Conservation (phyloP, 2,113 vertebrate genomes). For the Misgurnus anguillicaudatus region DNA sequence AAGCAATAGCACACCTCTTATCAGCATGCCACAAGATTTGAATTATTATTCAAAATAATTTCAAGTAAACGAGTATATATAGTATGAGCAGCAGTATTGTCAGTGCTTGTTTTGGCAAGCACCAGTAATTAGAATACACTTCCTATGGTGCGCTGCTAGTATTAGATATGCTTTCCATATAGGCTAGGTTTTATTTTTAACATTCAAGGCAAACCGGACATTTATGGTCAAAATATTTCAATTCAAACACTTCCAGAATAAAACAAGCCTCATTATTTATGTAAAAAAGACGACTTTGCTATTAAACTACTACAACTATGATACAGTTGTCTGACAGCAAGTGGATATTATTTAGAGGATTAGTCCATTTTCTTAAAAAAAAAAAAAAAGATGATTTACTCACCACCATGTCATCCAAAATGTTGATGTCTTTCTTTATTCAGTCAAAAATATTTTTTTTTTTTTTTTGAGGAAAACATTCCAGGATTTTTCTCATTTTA, state of each 20-base stretch:
- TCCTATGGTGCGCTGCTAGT: conserved; percentile 12
- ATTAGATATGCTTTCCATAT: conserved; percentile 37
- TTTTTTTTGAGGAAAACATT: too few species aligned
- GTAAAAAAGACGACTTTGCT: background rate
- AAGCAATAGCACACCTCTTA: too few species aligned
- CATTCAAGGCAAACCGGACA: background rate
- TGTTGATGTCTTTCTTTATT: too few species aligned
- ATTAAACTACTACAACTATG: background rate
- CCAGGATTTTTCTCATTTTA: too few species aligned
- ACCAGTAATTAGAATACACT: background rate
- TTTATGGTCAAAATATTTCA: background rate
- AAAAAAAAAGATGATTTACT: too few species aligned
- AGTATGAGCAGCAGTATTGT: background rate
- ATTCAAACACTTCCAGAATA: conserved; percentile 1
- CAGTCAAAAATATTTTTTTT: too few species aligned
- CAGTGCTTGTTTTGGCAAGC: background rate
- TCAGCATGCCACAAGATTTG: too few species aligned
- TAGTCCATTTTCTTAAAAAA: too few species aligned
- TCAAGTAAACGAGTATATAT: too few species aligned
- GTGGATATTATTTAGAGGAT: too few species aligned
- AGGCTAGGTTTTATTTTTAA: conserved; percentile 5
- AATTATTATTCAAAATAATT: too few species aligned
- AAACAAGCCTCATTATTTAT: background rate
- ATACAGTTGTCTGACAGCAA: background rate
- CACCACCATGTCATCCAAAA: too few species aligned